These are phyloP conservation scores for Lophura nycthemera DNA, from an alignment of 2,113 vertebrate genomes.

Conservation along the genomic window DNA sequence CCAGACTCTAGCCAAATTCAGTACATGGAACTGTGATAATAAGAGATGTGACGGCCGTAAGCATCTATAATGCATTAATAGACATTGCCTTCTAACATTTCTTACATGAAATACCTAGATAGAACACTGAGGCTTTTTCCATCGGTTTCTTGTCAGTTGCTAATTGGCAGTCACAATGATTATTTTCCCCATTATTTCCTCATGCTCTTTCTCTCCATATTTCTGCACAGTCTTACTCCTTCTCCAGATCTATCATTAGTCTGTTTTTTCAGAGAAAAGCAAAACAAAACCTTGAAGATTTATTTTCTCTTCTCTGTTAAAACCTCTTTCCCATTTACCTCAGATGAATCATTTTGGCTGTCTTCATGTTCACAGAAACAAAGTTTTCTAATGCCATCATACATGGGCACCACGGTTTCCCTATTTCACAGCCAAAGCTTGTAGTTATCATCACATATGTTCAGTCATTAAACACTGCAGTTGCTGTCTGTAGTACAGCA, in stretches of 20 bases:
- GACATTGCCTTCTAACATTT: conserved; percentile 9
- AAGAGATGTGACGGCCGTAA: conserved; percentile 23
- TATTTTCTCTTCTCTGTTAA: neutral
- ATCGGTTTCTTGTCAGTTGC: neutral
- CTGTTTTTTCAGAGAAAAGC: neutral
- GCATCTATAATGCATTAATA: conserved; percentile 55
- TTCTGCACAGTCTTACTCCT: neutral
- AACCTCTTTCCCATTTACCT: neutral
- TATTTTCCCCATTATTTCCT: neutral
- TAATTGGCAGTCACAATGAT: neutral
- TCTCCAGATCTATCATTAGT: neutral
- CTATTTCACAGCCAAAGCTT: neutral
- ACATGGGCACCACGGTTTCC: neutral
- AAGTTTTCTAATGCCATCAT: neutral
- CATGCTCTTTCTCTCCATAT: neutral
- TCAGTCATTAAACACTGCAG: neutral
- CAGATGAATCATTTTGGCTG: neutral
- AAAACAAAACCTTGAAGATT: neutral
- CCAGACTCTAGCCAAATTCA: conserved; percentile 12
- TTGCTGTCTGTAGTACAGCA: neutral
- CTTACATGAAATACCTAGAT: neutral
- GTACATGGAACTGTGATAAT: conserved; percentile 45
- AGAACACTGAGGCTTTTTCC: neutral
- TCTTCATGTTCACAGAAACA: neutral
- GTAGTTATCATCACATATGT: neutral